A percentile compares a stretch with the other conserved stretches of the same genome.
These are phyloP conservation scores for Poecilia gillii DNA, from an alignment of 2,797 vertebrate species.

Conservation along the genomic window DNA sequence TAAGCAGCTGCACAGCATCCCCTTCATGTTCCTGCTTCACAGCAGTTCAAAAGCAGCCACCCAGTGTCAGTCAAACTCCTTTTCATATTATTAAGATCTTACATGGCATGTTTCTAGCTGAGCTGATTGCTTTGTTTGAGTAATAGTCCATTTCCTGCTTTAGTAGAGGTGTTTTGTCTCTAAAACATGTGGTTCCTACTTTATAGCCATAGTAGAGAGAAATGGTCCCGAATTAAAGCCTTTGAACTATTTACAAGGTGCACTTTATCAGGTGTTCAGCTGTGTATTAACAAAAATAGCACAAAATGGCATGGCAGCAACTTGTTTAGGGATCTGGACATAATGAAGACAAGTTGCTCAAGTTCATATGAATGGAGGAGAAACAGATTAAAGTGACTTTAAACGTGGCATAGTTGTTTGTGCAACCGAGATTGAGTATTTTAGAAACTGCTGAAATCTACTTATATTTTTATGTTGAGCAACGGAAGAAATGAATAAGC, in stretches of 20 bases:
- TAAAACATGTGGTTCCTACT: conserved; percentile 1
- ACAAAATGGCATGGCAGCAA: not conserved
- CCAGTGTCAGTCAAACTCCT: conserved; percentile 25
- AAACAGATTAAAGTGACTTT: not conserved
- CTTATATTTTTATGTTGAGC: not conserved
- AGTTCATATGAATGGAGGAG: not conserved
- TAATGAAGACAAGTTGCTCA: not conserved
- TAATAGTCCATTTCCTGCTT: conserved; percentile 31
- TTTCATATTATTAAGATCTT: conserved; percentile 40
- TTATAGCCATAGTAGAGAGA: not conserved
- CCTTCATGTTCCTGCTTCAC: conserved; percentile 50
- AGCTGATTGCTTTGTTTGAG: conserved; percentile 27
- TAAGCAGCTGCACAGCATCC: conserved; percentile 60
- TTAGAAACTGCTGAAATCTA: not conserved
- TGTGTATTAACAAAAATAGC: not conserved
- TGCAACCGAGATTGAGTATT: not conserved
- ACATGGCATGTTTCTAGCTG: conserved; percentile 29
- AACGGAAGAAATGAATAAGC: not conserved
- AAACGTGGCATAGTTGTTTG: not conserved
- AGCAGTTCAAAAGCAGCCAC: conserved; percentile 42
- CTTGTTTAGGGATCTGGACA: not conserved
- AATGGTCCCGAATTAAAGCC: not conserved
- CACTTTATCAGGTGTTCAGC: conserved; percentile 3
- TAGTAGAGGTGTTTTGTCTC: conserved; percentile 23
- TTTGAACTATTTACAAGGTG: not conserved